Evolutionary conservation across 2,113 vertebrate species (phyloP).

Genomic region (Sisor rabdophorus): DNA sequence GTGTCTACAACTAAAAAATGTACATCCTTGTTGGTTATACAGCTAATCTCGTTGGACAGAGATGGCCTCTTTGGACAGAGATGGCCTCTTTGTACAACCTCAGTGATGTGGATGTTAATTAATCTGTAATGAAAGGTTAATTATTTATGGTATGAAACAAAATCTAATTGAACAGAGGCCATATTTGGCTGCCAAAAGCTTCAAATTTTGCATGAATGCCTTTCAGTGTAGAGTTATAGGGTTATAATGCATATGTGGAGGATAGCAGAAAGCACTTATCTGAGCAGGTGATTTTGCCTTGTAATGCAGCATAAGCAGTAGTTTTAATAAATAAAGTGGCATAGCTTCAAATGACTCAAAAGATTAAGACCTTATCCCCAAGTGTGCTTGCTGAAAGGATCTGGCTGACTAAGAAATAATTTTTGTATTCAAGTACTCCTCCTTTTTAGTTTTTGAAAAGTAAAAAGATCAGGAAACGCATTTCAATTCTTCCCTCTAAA

Average conservation of each 20-base stretch:
- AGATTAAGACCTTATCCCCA: not conserved
- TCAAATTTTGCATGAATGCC: conserved; percentile 22
- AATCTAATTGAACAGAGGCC: conserved; percentile 24
- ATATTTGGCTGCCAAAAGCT: conserved; percentile 34
- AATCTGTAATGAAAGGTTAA: conserved; percentile 42
- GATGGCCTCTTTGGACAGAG: conserved; percentile 30
- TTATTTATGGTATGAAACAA: conserved; percentile 34
- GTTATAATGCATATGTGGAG: not conserved
- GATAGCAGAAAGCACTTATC: not conserved
- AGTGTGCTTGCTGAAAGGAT: not conserved
- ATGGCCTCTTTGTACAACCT: conserved; percentile 17
- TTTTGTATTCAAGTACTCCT: too few relatives aligned
- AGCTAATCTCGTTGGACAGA: conserved; percentile 46
- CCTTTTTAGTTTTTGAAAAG: too few relatives aligned
- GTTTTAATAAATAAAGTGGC: not conserved
- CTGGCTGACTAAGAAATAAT: too few relatives aligned
- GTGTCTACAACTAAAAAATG: conserved; percentile 28
- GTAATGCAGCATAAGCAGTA: not conserved
- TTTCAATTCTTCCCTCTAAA: too few relatives aligned
- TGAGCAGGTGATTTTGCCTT: not conserved
- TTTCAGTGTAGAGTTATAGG: not conserved
- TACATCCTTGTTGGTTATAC: conserved; percentile 29
- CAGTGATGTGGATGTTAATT: conserved; percentile 40
- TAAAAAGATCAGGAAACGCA: too few relatives aligned
- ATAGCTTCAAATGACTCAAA: not conserved